These are phyloP conservation scores for Bombus difficillimus DNA, from an alignment of 1,140 invertebrate species.

Conservation along the genomic window DNA sequence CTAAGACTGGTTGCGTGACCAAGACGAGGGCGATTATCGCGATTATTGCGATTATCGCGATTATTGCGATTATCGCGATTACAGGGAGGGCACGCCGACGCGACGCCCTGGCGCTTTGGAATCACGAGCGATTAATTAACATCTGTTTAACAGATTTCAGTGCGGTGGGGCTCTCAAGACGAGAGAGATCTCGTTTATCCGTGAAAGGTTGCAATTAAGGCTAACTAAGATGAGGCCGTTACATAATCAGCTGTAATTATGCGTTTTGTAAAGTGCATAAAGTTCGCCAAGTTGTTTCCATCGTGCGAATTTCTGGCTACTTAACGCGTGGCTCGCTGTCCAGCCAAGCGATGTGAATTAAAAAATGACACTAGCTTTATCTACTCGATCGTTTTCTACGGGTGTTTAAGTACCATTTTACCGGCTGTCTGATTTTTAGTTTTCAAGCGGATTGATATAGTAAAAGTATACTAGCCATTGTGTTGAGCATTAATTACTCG, in stretches of 20 bases:
- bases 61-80: conserved; percentile 68
- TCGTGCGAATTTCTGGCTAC: conserved; percentile 29
- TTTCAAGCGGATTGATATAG: too few relatives aligned
- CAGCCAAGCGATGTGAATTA: too few relatives aligned
- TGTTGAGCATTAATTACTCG: too few relatives aligned
- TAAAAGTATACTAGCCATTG: too few relatives aligned
- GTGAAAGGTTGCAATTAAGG: conserved; percentile 27
- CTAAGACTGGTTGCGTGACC: conserved; percentile 64
- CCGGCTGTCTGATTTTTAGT: too few relatives aligned
- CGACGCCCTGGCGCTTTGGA: background rate
- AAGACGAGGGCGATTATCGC: conserved; percentile 64
- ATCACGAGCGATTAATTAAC: conserved; percentile 53
- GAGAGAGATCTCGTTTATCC: conserved; percentile 1
- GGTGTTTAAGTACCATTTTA: too few relatives aligned
- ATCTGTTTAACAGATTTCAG: conserved; percentile 40
- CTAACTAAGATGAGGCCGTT: background rate
- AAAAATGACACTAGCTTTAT: too few relatives aligned
- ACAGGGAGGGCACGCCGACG: background rate
- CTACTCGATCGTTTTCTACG: too few relatives aligned
- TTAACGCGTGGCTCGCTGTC: background rate
- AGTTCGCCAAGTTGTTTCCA: background rate
- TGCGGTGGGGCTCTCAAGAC: background rate
- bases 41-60: conserved; percentile 68
- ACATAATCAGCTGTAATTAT: conserved; percentile 12
- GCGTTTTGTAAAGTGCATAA: background rate